Evolutionary conservation across 1,140 invertebrate species (phyloP), one percentile per base, ranked within the genome.

Genomic region (Physella acuta): DNA sequence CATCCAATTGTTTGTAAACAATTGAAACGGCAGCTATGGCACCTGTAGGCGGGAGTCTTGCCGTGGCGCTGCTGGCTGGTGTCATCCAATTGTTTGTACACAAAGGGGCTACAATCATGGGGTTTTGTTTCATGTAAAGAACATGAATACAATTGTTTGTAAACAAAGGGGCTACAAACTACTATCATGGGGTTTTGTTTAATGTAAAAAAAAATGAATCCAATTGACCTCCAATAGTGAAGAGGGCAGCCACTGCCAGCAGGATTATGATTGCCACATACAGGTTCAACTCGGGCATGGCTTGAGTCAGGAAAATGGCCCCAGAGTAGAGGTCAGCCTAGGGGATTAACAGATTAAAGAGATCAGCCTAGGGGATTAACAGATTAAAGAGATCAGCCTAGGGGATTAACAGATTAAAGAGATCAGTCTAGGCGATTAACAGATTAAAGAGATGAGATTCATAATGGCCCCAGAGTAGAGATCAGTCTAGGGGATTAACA

Each of bases 311-410:
- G 76, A 89, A 89, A 4, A 89, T 71, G 0, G 88, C 87, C 4
- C 88, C 88, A 17, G 88, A 87, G 75, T 86, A 89, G 65, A 89
- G 76, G 78, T 89, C 88, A 56, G 88, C 88, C 88, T 88, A 44
- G 8, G 39, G 39, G 8, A 44, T 20, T 44, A 11, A 20, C 8
- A 8, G 8, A 11, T 20, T 44, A 8, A 44, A 44, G n/a, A n/a
- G n/a, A n/a, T n/a, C n/a, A 8, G 8, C 39, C 39, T 44, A 20
- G 39, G 39, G 8, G 39, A 11, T 44, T 44, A 8, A 8, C 8
- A 44, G 8, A 20, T 20, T 11, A 11, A 44, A 44, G 8, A 44
- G 39, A 20, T 8, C 8, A 20, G 8, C 8, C 39, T 44, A 11
- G 8, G 39, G 8, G 8, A 8, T 44, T 44, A 11, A 20, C 20